Evolutionary conservation across 2,888 invertebrate genomes (phyloP).

Genomic region (Macaria notata): DNA sequence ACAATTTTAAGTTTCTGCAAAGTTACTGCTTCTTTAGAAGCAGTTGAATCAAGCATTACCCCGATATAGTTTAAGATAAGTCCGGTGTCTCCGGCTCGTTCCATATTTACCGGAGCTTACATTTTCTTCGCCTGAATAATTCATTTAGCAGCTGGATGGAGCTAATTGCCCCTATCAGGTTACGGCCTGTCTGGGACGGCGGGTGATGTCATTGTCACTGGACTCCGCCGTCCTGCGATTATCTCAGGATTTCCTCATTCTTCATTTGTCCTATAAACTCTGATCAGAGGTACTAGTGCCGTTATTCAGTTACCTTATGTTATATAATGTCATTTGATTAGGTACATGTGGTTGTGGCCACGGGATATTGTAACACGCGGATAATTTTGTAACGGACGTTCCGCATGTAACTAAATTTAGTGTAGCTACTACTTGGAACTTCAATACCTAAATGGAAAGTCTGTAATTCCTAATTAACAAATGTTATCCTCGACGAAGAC

Average conservation of each 20-base stretch:
- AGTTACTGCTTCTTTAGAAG: neutral
- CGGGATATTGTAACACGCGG: too few relatives aligned
- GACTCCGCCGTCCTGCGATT: neutral
- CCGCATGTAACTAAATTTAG: too few relatives aligned
- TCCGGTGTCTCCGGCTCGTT: neutral
- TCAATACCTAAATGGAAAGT: too few relatives aligned
- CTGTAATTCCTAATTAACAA: too few relatives aligned
- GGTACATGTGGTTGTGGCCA: too few relatives aligned
- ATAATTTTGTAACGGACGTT: too few relatives aligned
- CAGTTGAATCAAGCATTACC: neutral
- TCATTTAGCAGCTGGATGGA: constrained; percentile 16
- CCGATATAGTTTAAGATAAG: too few relatives aligned
- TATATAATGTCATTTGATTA: neutral
- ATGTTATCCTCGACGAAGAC: too few relatives aligned
- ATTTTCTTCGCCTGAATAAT: constrained; percentile 17
- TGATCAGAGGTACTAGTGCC: too few relatives aligned
- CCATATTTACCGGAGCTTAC: neutral
- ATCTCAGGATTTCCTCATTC: neutral
- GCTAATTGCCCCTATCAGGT: constrained; percentile 19
- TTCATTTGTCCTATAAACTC: neutral
- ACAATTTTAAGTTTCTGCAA: too few relatives aligned
- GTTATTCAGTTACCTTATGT: too few relatives aligned
- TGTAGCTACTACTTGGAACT: too few relatives aligned
- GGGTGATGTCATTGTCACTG: constrained; percentile 19
- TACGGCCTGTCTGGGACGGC: constrained; percentile 19